Evolutionary conservation across 2,113 vertebrate genomes (phyloP).

Genomic region (Sylvilagus bachmani): DNA sequence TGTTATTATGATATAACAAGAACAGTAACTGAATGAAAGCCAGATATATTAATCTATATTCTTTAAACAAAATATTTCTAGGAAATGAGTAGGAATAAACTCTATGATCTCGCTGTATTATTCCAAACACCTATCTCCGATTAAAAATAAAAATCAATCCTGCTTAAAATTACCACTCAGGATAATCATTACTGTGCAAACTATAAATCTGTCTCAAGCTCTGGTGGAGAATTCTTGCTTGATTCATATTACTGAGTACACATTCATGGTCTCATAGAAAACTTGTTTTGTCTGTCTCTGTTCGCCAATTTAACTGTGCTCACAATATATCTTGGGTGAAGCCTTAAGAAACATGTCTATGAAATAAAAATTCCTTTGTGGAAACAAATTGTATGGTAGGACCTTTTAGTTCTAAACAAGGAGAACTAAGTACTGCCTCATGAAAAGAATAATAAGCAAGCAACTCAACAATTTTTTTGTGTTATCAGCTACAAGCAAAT

Average conservation of each 20-base stretch:
- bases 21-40: conserved; percentile 23
- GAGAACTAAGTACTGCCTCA: conserved; percentile 57
- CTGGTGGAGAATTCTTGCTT: conserved; percentile 62
- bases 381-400: conserved; percentile 69
- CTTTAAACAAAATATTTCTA: conserved; percentile 75
- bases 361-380: conserved; percentile 70
- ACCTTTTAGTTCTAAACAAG: conserved; percentile 74
- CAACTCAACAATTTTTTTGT: conserved; percentile 43
- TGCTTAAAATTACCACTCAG: conserved; percentile 38
- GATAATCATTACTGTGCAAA: conserved; percentile 75
- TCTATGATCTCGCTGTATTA: conserved; percentile 74
- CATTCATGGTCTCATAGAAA: conserved; percentile 65
- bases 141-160: conserved; percentile 69
- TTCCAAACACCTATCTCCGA: conserved; percentile 44
- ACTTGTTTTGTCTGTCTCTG: conserved; percentile 72
- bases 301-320: conserved; percentile 45
- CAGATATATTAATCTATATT: neutral
- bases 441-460: neutral
- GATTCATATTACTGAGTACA: conserved; percentile 44
- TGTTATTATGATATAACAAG: conserved; percentile 48
- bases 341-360: conserved; percentile 55
- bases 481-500: conserved; percentile 63
- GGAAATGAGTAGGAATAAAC: conserved; percentile 53
- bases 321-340: conserved; percentile 65
- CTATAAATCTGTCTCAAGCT: conserved; percentile 66